Base-by-base conservation (phyloP, 2,113 vertebrate species). In the Alosa alosa region DNA sequence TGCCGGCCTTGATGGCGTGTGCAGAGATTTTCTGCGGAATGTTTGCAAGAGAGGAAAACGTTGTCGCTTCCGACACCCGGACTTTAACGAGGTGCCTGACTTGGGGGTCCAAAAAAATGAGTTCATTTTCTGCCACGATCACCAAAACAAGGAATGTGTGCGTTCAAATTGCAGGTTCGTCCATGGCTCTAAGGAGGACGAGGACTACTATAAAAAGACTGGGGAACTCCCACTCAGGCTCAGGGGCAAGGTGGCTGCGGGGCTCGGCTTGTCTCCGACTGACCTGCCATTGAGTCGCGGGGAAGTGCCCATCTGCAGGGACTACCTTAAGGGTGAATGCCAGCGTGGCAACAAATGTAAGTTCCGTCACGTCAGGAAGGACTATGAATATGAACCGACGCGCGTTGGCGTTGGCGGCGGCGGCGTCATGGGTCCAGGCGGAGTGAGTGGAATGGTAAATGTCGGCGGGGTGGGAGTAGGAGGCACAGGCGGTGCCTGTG, bases 121-220 rank as follows among this genome's bases (percentile, higher is more conserved):
- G 78, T 99, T 99, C 91, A 97, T 99, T 89, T 99, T 99, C 93
- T 99, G 98, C 92, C 98, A 99, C 45, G 98, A 99, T 90, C 96
- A 99, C 92, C 98, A 99, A 93, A 99, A 99, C 92, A 99, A 98
- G 89, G 97, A 99, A 88, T 99, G 98, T 11, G 96, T 96, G 82
- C 97, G 98, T 7, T 93, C 96, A 88, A 99, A 96, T 93, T 99
- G 98, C 92, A 96, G 97, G 89, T 99, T 99, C 90, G 97, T 99
- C 85, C 98, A 99, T 10, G 97, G 97, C 89, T 96, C 98, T 85
- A 98, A 98, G 90, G 97, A 99, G 84, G 98, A 99, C 75, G 98
- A 99, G 92, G 98, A 99, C 89, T 97, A 97, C 85, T 99, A 99
- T 92, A 99, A 99, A 93, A 98, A 98, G 88, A 96, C 96, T 0